Base-by-base conservation (phyloP, 2,888 invertebrate genomes). In the Sthenelais limicola region DNA sequence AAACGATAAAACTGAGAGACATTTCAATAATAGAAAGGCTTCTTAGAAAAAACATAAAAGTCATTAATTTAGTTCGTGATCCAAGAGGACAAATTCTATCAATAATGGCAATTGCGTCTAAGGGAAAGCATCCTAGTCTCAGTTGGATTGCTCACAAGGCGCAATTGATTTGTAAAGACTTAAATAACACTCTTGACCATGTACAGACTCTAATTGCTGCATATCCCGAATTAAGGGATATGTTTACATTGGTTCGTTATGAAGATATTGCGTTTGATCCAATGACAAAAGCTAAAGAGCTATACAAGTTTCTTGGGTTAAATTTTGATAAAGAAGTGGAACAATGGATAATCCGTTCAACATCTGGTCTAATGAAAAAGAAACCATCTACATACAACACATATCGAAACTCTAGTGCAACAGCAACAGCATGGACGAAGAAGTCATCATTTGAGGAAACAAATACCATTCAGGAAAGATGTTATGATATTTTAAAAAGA, bases 191-290 rank as follows among this genome's bases (percentile, higher is more conserved):
- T 18, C 28, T 67, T 12, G 21, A 67, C 47, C n/a, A 24, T 28
- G 30, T 15, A 7, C 32, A 48, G 18, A 18, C 5, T 2, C 28
- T 48, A 5, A 28, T 67, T 1, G 9, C 9, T 21, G 30, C 1
- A 7, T 18, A 24, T 7, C 28, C 47, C 30, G 4, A 1, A 15
- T n/a, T 48, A 3, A 26, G 32, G 32, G 18, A 32, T 9, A 48
- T 28, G 12, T 67, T 48, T n/a, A 5, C 43, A 1, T 28, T 67
- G 48, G 47, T 67, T 3, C 9, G 67, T 7, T 67, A 67, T 47
- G 67, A 67, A n/a, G 67, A 67, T 30, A 30, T 67, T 12, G 67
- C 67, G n/a, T 28, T 67, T 7, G 18, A 67, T 12, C 67, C 67
- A 15, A 21, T 48, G 12, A 2, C 9, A 21, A 43, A 38, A 43